Percentiles rank a stretch among this genome's conserved stretches.
phyloP scores from a whole-genome alignment of 2,888 invertebrate genomes.

The Catocala sponsa region DNA sequence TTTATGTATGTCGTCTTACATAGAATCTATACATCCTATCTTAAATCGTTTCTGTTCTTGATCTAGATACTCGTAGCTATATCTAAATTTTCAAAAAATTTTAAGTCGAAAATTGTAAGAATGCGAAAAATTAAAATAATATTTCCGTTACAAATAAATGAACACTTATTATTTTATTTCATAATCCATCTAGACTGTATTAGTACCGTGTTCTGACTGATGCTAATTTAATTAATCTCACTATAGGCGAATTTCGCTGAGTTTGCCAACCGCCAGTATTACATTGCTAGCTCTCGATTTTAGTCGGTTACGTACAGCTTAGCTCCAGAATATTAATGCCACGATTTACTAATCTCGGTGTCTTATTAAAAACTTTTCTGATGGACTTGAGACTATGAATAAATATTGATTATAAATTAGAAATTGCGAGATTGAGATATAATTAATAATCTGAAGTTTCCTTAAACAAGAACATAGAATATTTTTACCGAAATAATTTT shows the following conservation, averaged over 20 bases:
- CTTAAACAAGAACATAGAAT: too few species aligned
- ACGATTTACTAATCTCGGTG: constrained; percentile 7
- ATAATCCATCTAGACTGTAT: constrained; percentile 40
- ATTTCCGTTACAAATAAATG: background rate
- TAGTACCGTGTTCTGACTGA: constrained; percentile 29
- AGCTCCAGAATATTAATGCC: constrained; percentile 32
- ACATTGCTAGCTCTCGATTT: constrained; percentile 34
- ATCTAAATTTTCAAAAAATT: too few species aligned
- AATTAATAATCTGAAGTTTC: too few species aligned
- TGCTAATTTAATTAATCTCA: constrained; percentile 59
- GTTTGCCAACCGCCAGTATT: constrained; percentile 35
- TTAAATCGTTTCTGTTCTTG: too few species aligned
- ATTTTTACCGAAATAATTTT: too few species aligned
- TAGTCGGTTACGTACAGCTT: constrained; percentile 35
- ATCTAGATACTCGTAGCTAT: too few species aligned
- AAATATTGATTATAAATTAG: background rate
- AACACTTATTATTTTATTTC: constrained; percentile 25
- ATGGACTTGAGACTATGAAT: background rate
- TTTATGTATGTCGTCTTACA: too few species aligned
- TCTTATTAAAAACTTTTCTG: constrained; percentile 20
- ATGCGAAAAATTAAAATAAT: too few species aligned
- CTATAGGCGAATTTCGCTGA: constrained; percentile 42
- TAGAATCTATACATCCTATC: too few species aligned
- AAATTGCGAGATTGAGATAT: background rate
- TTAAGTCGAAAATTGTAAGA: too few species aligned